Evolutionary conservation across 2,797 vertebrate species (phyloP), one percentile per base, ranked within the genome.

Genomic region (Nothura maculosa): DNA sequence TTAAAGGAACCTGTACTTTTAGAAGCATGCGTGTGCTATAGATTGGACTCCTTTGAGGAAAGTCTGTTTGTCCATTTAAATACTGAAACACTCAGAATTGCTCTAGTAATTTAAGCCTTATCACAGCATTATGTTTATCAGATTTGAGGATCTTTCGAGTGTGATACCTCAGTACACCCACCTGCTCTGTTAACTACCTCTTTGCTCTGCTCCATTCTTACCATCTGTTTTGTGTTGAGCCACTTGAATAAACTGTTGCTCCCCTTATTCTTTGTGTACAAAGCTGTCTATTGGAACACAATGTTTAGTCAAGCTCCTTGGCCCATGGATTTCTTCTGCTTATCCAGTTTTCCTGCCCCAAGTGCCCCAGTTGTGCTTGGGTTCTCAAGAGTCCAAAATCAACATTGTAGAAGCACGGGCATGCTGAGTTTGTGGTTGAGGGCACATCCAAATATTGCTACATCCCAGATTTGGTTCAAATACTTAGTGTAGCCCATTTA

Each of bases 371-470:
- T 94, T 85, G 85, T 91, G 70, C 92, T 84, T 91, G 74, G 57
- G 91, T 81, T 93, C 93, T 94, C 85, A 81, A 11, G 79, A 91
- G 80, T 92, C 96, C 94, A 96, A 95, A 96, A 40, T 93, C 93
- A 96, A 96, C 89, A 96, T 36, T 89, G 89, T 89, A 87, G 80
- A 96, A 50, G 57, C 80, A 93, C 0, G 91, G 95, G 82, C 93
- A 94, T 94, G 93, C 93, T 95, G 93, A 88, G 85, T 91, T 95
- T 96, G 95, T 96, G 94, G 94, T 92, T 94, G 82, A 95, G 70
- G 91, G 90, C 82, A 94, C 61, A 89, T 95, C 95, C 94, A 96
- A 95, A 95, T 94, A 76, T 94, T 96, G 94, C 89, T 96, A 92
- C 91, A 96, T 95, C 77, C 74, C 80, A 96, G 85, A 92, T 95